Conservation (phyloP, 2,113 vertebrate genomes). For the Bubo scandiacus region DNA sequence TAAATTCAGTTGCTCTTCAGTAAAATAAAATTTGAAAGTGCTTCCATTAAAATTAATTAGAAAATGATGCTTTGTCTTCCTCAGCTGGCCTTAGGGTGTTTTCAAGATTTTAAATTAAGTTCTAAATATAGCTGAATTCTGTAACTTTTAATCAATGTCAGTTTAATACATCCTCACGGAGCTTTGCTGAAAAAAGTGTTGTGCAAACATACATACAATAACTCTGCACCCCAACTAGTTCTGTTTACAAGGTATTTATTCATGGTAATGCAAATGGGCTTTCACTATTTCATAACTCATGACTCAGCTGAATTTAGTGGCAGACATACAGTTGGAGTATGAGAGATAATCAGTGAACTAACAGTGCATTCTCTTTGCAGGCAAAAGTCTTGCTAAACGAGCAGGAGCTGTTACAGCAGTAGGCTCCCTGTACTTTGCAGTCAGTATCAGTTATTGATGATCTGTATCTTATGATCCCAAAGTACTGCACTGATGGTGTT, state of each 20-base stretch:
- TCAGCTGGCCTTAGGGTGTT: neutral
- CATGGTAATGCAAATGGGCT: neutral
- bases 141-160: constrained; percentile 27
- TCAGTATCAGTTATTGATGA: neutral
- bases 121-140: constrained; percentile 33
- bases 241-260: neutral
- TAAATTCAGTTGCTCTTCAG: neutral
- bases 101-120: constrained; percentile 17
- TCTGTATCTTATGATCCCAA: neutral
- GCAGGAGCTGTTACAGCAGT: neutral
- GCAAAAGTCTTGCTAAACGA: neutral
- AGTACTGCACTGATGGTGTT: neutral
- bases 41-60: neutral
- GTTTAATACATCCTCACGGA: neutral
- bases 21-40: constrained; percentile 10
- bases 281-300: neutral
- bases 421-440: neutral
- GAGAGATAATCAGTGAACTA: neutral
- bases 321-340: neutral
- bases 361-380: neutral
- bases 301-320: neutral
- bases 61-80: neutral
- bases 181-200: neutral
- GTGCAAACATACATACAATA: neutral
- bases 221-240: neutral